Base-by-base conservation (phyloP, 2,797 vertebrate species). In the Clamator glandarius region DNA sequence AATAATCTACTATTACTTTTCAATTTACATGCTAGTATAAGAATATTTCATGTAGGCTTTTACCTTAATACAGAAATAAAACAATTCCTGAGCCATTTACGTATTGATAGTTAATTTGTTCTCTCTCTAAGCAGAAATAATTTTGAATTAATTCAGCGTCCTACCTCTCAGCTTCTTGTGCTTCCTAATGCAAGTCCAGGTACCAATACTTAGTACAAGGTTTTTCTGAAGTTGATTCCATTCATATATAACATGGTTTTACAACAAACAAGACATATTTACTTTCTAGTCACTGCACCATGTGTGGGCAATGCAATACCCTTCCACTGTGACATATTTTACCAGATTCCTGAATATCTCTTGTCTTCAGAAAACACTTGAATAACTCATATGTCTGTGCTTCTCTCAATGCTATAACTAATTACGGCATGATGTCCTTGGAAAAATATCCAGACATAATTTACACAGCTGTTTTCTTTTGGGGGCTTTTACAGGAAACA, bases 91-190 rank as follows among this genome's bases (percentile, higher is more conserved):
- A 51, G 31, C 44, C 86, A 41, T 89, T 87, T 90, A 58, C 16
- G 0, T 59, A 54, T 55, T 76, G 64, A 44, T 16, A 82, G 42
- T 12, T 68, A 36, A 80, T 52, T 59, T 83, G 42, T 77, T 93
- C 14, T 7, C 5, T 44, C 84, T 90, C 35, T 41, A 63, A 93
- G 92, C 0, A 3, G 58, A 91, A 80, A 35, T 62, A 54, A 42
- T 87, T 15, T 89, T 93, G 28, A 91, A 93, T 93, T 78, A 93
- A 90, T 95, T 95, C 35, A 73, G 5, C 24, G 84, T 62, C 14
- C 28, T 78, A 2, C 9, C 2, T 76, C 67, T 93, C 61, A 70
- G 33, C 29, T 76, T 58, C 39, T 90, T 90, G 86, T 90, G 42
- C 31, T 29, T 85, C 68, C 41, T 84, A 35, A 29, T 91, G 76